Base-by-base conservation (phyloP, 2,888 invertebrate genomes). In the Cosmia trapezina region DNA sequence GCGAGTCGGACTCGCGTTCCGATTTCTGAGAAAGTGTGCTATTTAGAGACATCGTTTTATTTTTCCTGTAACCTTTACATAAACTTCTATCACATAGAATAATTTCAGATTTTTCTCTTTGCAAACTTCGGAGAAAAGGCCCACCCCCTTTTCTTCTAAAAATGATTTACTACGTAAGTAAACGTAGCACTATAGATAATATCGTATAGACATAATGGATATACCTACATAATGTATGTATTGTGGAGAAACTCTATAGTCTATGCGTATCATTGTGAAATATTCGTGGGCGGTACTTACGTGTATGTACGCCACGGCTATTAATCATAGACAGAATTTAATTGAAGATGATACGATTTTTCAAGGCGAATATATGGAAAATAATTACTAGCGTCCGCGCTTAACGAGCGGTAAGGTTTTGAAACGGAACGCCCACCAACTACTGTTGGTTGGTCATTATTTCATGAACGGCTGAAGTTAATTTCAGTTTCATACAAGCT, bases 311-410 rank as follows among this genome's bases (percentile, higher is more conserved):
- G 22, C 37, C n/a, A 41, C 56, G n/a, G 45, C 66, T 62, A 84
- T 84, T 74, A 78, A 84, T 84, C 84, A 84, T 70, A 81, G 41
- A 28, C 33, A 3, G 22, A 56, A 28, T 69, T 77, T 80, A 86
- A 86, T 86, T 84, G 76, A 76, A 86, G 73, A 84, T 64, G 84
- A 28, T 77, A 83, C 73, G 66, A 70, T 83, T 83, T 80, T 73
- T 70, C 85, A 76, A 85, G 64, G 66, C 17, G 63, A 69, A 51
- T 64, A 43, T 62, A 60, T 69, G 67, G 53, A 53, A 61, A 73
- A 72, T 72, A 64, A 81, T 84, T 64, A 53, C 45, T 19, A 22
- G 19, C 22, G 56, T 28, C 43, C 22, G 59, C 17, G 49, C 60
- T 22, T 81, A 81, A 80, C 76, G 83, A 75, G 49, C 71, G 62